phyloP scores from a whole-genome alignment of 2,797 vertebrate species.

The Microchirus variegatus region DNA sequence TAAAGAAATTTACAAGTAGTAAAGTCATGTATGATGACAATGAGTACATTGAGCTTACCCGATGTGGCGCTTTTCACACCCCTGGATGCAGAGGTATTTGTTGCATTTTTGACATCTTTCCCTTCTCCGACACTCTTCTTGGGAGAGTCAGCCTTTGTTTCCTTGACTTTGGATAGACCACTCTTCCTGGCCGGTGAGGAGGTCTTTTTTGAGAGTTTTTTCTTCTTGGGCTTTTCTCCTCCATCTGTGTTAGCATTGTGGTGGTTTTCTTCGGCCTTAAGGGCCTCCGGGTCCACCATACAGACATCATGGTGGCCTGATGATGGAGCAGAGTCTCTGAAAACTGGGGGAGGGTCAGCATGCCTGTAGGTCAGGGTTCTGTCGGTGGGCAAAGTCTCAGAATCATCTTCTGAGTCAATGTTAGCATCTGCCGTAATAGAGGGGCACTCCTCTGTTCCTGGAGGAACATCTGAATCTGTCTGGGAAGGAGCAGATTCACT shows the following conservation, averaged over 20 bases:
- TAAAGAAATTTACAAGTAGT: neutral
- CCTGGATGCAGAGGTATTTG: constrained; percentile 91
- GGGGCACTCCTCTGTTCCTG: constrained; percentile 96
- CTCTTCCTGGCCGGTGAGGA: constrained; percentile 91
- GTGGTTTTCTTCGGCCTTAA: constrained; percentile 89
- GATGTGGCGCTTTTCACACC: constrained; percentile 87
- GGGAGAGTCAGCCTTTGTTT: constrained; percentile 89
- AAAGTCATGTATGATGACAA: neutral
- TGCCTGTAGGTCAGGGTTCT: constrained; percentile 94
- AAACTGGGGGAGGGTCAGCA: constrained; percentile 88
- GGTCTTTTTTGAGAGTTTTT: constrained; percentile 91
- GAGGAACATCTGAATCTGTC: constrained; percentile 96
- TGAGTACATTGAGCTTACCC: constrained; percentile 76
- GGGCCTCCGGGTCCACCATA: constrained; percentile 95
- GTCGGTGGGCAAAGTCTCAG: constrained; percentile 96
- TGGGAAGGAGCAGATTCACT: constrained; percentile 96
- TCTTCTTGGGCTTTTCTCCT: constrained; percentile 91
- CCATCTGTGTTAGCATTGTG: constrained; percentile 89
- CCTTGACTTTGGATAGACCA: constrained; percentile 87
- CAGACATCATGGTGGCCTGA: constrained; percentile 92
- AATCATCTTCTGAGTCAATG: constrained; percentile 98
- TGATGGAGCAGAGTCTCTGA: constrained; percentile 91
- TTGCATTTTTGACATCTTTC: constrained; percentile 97
- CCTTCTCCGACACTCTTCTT: constrained; percentile 90
- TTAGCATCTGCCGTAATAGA: constrained; percentile 98